phyloP scores from a whole-genome alignment of 2,888 invertebrate species.

The Tipula lateralis region DNA sequence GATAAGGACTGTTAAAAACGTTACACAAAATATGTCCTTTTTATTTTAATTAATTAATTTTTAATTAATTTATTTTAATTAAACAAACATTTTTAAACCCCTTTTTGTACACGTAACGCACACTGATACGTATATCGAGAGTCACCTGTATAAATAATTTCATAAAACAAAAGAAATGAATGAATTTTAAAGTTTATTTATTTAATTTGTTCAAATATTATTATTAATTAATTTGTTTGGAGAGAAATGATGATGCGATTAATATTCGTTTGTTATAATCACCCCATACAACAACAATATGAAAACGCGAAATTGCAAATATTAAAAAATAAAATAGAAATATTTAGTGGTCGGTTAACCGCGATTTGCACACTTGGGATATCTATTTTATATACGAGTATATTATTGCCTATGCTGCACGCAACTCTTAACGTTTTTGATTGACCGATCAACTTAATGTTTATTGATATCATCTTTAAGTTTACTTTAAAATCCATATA shows the following conservation, averaged over 20 bases:
- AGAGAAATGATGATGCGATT: background rate
- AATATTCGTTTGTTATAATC: background rate
- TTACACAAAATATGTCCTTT: no score
- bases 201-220: background rate
- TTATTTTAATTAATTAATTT: no score
- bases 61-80: no score
- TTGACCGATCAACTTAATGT: background rate
- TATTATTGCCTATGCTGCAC: background rate
- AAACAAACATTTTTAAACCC: no score
- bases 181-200: slow-evolving; percentile 7
- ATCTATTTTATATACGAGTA: background rate
- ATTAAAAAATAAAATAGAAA: background rate
- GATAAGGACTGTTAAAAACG: no score
- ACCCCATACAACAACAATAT: background rate
- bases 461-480: background rate
- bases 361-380: background rate
- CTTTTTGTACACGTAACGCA: background rate
- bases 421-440: background rate
- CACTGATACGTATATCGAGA: background rate
- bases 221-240: background rate
- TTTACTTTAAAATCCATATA: background rate
- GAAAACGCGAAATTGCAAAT: background rate
- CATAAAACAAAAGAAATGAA: background rate
- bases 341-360: background rate
- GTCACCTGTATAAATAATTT: background rate